These are phyloP conservation scores for Notiomystis cincta DNA, from an alignment of 2,113 vertebrate species.

Conservation along the genomic window DNA sequence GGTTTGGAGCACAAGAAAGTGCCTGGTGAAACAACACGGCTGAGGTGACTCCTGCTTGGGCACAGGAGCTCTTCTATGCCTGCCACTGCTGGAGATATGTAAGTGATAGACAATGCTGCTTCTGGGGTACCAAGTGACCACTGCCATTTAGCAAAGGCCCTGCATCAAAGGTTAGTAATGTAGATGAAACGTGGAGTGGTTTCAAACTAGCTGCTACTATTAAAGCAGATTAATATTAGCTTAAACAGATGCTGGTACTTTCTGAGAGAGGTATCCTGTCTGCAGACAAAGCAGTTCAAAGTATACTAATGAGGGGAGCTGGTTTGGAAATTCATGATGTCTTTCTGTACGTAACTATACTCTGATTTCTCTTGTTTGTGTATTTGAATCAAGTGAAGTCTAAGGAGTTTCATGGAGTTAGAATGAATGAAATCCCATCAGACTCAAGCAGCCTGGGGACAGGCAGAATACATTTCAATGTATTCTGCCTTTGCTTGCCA, in stretches of 20 bases:
- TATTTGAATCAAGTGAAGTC: neutral
- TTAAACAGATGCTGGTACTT: neutral
- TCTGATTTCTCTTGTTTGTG: neutral
- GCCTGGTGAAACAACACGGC: neutral
- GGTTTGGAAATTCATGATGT: neutral
- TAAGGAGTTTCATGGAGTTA: neutral
- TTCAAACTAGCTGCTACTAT: neutral
- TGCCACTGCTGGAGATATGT: neutral
- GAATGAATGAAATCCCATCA: neutral
- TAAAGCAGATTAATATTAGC: neutral
- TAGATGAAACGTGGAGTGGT: neutral
- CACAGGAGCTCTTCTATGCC: neutral
- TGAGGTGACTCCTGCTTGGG: neutral
- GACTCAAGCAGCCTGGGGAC: neutral
- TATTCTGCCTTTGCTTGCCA: neutral
- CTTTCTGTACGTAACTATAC: neutral
- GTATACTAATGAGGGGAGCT: neutral
- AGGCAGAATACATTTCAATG: neutral
- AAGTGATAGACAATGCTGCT: neutral
- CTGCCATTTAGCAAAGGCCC: neutral
- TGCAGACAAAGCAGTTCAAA: neutral
- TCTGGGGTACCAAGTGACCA: neutral
- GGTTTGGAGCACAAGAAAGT: neutral
- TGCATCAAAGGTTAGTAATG: neutral
- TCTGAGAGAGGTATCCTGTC: neutral